Conservation (phyloP, 2,888 invertebrate genomes). For the Leptopterna dolabrata region DNA sequence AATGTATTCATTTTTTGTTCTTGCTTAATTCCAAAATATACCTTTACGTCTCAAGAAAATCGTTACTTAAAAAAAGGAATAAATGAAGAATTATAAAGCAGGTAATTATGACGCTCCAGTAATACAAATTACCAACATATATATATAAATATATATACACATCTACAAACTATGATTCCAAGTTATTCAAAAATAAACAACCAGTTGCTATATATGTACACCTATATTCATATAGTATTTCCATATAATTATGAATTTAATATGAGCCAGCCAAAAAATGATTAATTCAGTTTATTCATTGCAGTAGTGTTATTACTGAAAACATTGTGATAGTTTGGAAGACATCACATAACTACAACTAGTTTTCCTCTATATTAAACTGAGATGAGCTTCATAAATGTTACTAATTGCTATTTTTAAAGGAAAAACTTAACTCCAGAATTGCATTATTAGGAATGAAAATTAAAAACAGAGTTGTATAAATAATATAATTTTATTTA, state of each 20-base stretch:
- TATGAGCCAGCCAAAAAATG: neutral
- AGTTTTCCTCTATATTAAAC: too few relatives aligned
- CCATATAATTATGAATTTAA: neutral
- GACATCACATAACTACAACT: neutral
- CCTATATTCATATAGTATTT: neutral
- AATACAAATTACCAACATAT: conserved; percentile 4
- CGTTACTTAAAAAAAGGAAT: neutral
- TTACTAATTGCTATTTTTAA: too few relatives aligned
- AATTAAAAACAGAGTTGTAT: too few relatives aligned
- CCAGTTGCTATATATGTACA: conserved; percentile 26
- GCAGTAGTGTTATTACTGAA: neutral
- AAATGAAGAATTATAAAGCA: neutral
- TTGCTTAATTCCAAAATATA: neutral
- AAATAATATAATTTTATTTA: too few relatives aligned
- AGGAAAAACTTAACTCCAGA: too few relatives aligned
- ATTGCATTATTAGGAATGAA: too few relatives aligned
- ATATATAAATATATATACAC: conserved; percentile 1
- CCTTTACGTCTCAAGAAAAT: neutral
- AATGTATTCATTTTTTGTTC: neutral
- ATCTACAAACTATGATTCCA: conserved; percentile 32
- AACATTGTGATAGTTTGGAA: neutral
- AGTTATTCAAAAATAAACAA: conserved; percentile 39
- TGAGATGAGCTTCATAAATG: too few relatives aligned
- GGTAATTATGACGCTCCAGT: neutral
- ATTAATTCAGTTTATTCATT: neutral